phyloP scores from a whole-genome alignment of 2,113 vertebrate genomes.

The Oryzias curvinotus region DNA sequence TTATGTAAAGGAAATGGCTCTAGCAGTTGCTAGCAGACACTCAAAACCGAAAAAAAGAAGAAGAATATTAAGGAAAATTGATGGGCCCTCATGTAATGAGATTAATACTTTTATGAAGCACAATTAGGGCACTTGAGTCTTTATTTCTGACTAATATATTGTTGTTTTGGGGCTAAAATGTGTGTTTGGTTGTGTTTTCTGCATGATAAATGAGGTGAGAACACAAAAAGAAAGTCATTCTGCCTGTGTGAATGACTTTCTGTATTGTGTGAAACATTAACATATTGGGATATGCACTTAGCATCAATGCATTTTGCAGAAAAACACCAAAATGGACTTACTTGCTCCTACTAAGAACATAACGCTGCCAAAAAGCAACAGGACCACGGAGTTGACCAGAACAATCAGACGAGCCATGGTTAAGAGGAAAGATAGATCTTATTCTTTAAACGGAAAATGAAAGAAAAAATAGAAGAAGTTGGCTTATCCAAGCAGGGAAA shows the following conservation, averaged over 20 bases:
- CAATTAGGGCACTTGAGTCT: background rate
- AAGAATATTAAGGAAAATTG: background rate
- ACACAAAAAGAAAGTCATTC: too few species aligned
- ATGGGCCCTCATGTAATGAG: background rate
- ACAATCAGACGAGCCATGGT: slow-evolving; percentile 77
- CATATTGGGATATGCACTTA: too few species aligned
- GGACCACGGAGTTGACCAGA: slow-evolving; percentile 77
- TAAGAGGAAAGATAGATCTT: slow-evolving; percentile 17
- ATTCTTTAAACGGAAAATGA: slow-evolving; percentile 7
- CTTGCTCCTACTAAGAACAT: slow-evolving; percentile 89
- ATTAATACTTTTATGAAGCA: background rate
- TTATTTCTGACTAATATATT: background rate
- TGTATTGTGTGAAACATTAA: too few species aligned
- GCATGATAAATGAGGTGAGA: too few species aligned
- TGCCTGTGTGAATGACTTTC: too few species aligned
- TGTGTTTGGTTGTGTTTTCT: too few species aligned
- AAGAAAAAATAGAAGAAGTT: background rate
- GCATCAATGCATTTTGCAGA: too few species aligned
- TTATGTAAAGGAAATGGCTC: too few species aligned
- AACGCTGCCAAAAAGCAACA: slow-evolving; percentile 91
- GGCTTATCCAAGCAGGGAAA: slow-evolving; percentile 25
- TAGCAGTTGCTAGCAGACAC: too few species aligned
- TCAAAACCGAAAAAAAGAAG: background rate
- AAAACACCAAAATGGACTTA: slow-evolving; percentile 71
- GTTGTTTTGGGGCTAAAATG: too few species aligned